Evolutionary conservation across 2,113 vertebrate genomes (phyloP).

Genomic region (Scophthalmus maximus): DNA sequence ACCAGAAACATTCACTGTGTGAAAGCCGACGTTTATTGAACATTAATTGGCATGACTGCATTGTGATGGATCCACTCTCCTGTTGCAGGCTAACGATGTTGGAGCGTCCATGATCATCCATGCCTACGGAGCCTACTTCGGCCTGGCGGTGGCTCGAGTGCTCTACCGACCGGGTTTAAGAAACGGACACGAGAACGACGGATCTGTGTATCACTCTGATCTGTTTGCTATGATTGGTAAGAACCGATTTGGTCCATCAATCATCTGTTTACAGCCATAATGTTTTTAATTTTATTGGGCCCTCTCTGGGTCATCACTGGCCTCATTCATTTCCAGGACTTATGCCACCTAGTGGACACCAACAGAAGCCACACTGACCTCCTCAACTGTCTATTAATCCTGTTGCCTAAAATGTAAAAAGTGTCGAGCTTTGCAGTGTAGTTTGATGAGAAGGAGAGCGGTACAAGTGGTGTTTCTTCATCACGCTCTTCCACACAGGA

Average conservation of each 20-base stretch:
- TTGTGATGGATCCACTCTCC: neutral
- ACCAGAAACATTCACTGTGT: too few species aligned
- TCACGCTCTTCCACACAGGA: constrained; percentile 56
- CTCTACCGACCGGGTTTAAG: constrained; percentile 87
- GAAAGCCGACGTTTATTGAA: too few species aligned
- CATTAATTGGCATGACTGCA: neutral
- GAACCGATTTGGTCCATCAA: constrained; percentile 32
- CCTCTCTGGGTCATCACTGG: neutral
- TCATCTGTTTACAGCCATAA: neutral
- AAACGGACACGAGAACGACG: constrained; percentile 86
- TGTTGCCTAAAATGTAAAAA: neutral
- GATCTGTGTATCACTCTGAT: constrained; percentile 93
- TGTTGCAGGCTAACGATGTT: constrained; percentile 87
- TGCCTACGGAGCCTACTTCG: constrained; percentile 95
- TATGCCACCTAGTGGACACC: constrained; percentile 59
- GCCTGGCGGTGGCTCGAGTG: constrained; percentile 87
- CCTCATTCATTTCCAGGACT: neutral
- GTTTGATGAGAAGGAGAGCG: neutral
- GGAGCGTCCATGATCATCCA: constrained; percentile 98
- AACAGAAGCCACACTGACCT: too few species aligned
- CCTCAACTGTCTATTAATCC: neutral
- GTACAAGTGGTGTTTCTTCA: neutral
- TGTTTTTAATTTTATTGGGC: neutral
- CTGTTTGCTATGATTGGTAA: constrained; percentile 97
- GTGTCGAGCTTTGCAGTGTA: neutral